These are phyloP conservation scores for Torymus tubicola DNA, from an alignment of 2,888 invertebrate species.

Conservation along the genomic window DNA sequence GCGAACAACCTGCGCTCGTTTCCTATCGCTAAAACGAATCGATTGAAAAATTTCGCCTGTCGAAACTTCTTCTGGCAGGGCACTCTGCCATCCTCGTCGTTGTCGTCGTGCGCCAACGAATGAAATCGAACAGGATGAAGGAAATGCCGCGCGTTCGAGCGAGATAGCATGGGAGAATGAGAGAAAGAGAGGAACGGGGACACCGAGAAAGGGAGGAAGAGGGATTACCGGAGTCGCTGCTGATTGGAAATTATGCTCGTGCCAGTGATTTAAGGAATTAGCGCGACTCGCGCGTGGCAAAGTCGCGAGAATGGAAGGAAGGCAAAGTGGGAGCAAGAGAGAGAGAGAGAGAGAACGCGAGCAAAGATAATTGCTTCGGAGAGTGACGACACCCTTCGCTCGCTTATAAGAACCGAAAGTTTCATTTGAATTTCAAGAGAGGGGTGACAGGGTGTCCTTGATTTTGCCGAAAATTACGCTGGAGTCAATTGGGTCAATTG, in stretches of 20 bases:
- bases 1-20: too few species aligned
- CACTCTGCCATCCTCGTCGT: neutral
- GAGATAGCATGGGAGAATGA: constrained; percentile 17
- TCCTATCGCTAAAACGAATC: neutral
- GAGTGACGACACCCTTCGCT: neutral
- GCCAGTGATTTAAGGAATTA: constrained; percentile 40
- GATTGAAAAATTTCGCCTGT: constrained; percentile 4
- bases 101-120: neutral
- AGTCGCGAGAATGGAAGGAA: neutral
- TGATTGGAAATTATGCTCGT: constrained; percentile 47
- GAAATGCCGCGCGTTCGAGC: neutral
- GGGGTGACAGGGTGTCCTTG: neutral
- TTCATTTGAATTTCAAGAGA: constrained; percentile 18
- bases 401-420: neutral
- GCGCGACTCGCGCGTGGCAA: neutral
- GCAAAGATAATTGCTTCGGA: neutral
- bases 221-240: constrained; percentile 17
- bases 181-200: neutral
- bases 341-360: neutral
- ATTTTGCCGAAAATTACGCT: constrained; percentile 20
- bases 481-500: neutral
- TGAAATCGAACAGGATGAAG: neutral
- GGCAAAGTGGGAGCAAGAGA: too few species aligned
- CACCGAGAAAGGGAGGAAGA: neutral
- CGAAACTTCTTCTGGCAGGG: too few species aligned